phyloP scores from a whole-genome alignment of 2,797 vertebrate genomes.

The Ataeniobius toweri region DNA sequence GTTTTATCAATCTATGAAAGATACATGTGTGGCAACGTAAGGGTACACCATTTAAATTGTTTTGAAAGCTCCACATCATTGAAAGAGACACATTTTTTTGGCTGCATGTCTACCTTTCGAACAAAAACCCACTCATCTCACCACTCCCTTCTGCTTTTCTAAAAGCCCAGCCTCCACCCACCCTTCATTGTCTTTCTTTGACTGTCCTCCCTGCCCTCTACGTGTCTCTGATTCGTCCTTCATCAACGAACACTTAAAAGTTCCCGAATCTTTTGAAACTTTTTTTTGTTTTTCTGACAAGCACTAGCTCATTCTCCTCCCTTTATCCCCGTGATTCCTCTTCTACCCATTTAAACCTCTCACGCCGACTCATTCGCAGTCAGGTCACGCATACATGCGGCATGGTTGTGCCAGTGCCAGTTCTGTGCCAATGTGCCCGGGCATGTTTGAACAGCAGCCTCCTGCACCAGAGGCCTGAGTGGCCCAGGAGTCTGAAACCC shows the following conservation, averaged over 20 bases:
- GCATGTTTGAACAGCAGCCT: conserved; percentile 68
- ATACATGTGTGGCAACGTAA: conserved; percentile 20
- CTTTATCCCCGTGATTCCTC: conserved; percentile 62
- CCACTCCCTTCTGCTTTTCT: conserved; percentile 57
- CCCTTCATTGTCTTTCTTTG: conserved; percentile 64
- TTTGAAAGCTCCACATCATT: conserved; percentile 37
- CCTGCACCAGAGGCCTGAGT: conserved; percentile 43
- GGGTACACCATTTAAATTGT: conserved; percentile 4
- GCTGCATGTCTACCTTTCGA: conserved; percentile 65
- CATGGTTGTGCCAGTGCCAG: conserved; percentile 82
- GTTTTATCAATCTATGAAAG: conserved; percentile 16
- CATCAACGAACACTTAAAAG: conserved; percentile 57
- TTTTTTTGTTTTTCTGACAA: conserved; percentile 48
- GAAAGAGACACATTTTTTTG: conserved; percentile 56
- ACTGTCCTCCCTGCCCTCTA: conserved; percentile 52
- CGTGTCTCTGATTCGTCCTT: conserved; percentile 67
- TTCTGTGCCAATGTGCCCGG: conserved; percentile 78
- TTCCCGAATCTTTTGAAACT: conserved; percentile 64
- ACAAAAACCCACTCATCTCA: conserved; percentile 62
- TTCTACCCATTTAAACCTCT: conserved; percentile 66
- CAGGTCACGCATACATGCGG: conserved; percentile 83
- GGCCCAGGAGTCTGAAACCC: conserved; percentile 27
- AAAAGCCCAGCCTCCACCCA: conserved; percentile 60
- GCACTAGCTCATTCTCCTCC: conserved; percentile 58
- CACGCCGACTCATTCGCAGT: conserved; percentile 75